These are phyloP conservation scores for Calypte anna DNA, from an alignment of 2,113 vertebrate genomes.

Conservation along the genomic window DNA sequence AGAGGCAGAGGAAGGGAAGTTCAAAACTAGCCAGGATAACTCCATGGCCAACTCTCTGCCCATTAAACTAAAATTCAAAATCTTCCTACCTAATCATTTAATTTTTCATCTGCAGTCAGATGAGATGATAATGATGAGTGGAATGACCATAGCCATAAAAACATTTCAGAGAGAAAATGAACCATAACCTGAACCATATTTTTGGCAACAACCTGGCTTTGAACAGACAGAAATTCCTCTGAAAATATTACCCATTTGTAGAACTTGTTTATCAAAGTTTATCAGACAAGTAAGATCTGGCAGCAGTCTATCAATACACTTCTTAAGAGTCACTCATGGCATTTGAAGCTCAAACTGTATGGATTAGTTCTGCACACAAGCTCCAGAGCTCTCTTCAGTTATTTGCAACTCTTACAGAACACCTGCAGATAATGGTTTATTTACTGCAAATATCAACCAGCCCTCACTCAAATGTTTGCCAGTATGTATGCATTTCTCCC, in stretches of 20 bases:
- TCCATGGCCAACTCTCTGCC: not conserved
- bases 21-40: not conserved
- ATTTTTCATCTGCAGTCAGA: not conserved
- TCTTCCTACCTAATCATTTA: not conserved
- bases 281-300: not conserved
- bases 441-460: not conserved
- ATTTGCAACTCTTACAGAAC: not conserved
- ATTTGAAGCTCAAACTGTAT: not conserved
- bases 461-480: not conserved
- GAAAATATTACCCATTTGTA: not conserved
- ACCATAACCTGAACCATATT: not conserved
- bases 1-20: not conserved
- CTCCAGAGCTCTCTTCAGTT: not conserved
- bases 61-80: not conserved
- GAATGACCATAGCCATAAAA: not conserved
- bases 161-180: not conserved
- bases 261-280: not conserved
- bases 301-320: not conserved
- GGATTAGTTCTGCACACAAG: not conserved
- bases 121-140: not conserved
- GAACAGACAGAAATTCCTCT: not conserved
- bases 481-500: not conserved
- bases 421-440: not conserved
- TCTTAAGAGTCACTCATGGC: rapidly evolving
- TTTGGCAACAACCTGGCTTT: not conserved